Conservation (phyloP, 2,888 invertebrate genomes). For the Cataglyphis albicans region DNA sequence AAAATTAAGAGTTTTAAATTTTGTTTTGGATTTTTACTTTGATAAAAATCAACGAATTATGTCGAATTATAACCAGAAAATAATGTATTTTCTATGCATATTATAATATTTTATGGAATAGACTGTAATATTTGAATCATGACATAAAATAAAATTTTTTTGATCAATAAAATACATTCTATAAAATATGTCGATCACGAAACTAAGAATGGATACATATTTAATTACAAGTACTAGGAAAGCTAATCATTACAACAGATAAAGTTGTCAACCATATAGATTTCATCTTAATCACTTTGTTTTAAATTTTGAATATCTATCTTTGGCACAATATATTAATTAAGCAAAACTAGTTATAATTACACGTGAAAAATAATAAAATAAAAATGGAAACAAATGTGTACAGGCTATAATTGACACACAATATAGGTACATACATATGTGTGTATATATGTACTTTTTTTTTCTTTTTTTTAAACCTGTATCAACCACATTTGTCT, state of each 20-base stretch:
- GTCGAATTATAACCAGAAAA: background rate
- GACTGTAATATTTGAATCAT: conserved; percentile 26
- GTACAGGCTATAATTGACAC: conserved; percentile 53
- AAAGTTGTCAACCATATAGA: conserved; percentile 75
- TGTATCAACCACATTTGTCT: conserved; percentile 38
- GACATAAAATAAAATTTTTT: conserved; percentile 28
- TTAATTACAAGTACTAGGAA: conserved; percentile 51
- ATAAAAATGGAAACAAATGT: conserved; percentile 62
- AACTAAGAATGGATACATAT: conserved; percentile 51
- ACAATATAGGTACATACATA: background rate
- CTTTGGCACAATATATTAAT: conserved; percentile 82
- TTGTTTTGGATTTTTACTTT: too few species aligned
- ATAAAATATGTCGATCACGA: conserved; percentile 45
- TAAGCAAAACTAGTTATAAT: conserved; percentile 73
- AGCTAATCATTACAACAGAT: conserved; percentile 71
- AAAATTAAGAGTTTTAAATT: too few species aligned
- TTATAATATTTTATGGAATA: conserved; percentile 18
- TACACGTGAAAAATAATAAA: conserved; percentile 64
- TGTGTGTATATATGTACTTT: background rate
- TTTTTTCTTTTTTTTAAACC: conserved; percentile 32
- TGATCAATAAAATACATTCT: background rate
- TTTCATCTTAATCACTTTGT: conserved; percentile 70
- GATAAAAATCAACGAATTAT: background rate
- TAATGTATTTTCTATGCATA: conserved; percentile 9
- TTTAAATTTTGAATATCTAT: conserved; percentile 82